phyloP scores from a whole-genome alignment of 1,140 invertebrate genomes.

The Drosophila malerkotliana region DNA sequence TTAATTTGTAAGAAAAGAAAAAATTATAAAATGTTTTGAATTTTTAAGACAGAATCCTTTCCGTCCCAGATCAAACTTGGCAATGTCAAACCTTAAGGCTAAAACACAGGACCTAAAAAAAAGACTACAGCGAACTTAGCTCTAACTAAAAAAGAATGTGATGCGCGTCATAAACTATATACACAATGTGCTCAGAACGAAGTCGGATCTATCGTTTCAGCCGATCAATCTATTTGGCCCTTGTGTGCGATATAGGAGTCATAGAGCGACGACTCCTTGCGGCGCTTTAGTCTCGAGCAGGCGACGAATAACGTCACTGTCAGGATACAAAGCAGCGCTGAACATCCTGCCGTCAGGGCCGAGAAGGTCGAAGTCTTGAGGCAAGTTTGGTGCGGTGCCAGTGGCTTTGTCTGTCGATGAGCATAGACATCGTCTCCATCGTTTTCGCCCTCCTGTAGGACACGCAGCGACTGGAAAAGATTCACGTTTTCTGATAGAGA shows the following conservation, averaged over 20 bases:
- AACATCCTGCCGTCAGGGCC: slow-evolving; percentile 89
- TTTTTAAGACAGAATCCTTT: slow-evolving; percentile 1
- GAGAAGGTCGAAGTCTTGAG: slow-evolving; percentile 90
- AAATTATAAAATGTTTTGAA: not conserved
- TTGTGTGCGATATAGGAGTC: slow-evolving; percentile 82
- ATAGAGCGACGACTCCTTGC: slow-evolving; percentile 75
- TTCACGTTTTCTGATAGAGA: slow-evolving; percentile 92
- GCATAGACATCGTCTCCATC: slow-evolving; percentile 86
- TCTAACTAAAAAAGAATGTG: slow-evolving; percentile 51
- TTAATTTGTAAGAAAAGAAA: slow-evolving; percentile 22
- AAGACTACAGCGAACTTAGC: slow-evolving; percentile 43
- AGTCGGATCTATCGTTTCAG: not conserved
- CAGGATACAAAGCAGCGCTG: slow-evolving; percentile 88
- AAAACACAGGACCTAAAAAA: slow-evolving; percentile 41
- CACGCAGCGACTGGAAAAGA: slow-evolving; percentile 93
- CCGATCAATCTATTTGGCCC: slow-evolving; percentile 79
- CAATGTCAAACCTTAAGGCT: slow-evolving; percentile 33
- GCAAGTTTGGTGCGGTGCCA: slow-evolving; percentile 87
- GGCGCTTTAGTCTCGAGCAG: slow-evolving; percentile 88
- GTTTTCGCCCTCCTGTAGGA: slow-evolving; percentile 93
- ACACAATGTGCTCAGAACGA: slow-evolving; percentile 45
- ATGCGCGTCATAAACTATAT: slow-evolving; percentile 57
- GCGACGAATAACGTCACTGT: slow-evolving; percentile 88
- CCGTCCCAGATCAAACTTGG: slow-evolving; percentile 11
- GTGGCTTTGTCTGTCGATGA: slow-evolving; percentile 71